phyloP scores from a whole-genome alignment of 2,113 vertebrate species.

The Glaucidium brasilianum region DNA sequence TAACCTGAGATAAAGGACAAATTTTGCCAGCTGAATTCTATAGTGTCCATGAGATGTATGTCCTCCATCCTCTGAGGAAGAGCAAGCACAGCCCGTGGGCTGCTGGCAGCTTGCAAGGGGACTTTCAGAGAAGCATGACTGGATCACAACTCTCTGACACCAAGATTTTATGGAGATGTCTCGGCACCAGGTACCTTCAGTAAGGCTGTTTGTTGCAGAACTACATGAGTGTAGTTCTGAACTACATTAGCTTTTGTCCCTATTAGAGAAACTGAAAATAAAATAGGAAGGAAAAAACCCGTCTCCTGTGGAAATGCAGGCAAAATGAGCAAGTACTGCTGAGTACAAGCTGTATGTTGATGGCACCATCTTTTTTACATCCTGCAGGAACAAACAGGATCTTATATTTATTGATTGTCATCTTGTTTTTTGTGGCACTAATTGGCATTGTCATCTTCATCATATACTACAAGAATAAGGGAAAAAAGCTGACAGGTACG shows the following conservation, averaged over 20 bases:
- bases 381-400: constrained; percentile 62
- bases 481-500: constrained; percentile 75
- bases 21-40: not conserved
- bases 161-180: not conserved
- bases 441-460: constrained; percentile 52
- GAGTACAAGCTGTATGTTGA: not conserved
- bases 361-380: not conserved
- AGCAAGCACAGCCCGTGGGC: not conserved
- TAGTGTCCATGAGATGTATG: not conserved
- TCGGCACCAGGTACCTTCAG: not conserved
- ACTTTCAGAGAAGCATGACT: not conserved
- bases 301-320: not conserved
- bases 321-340: not conserved
- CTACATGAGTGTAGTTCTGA: not conserved
- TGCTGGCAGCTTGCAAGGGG: not conserved
- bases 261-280: not conserved
- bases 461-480: constrained; percentile 73
- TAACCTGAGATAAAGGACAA: not conserved
- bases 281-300: not conserved
- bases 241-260: not conserved
- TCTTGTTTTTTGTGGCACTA: constrained; percentile 69
- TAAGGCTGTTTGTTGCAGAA: not conserved
- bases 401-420: constrained; percentile 61
- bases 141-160: not conserved
- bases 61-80: not conserved